Conservation (phyloP, 1,140 invertebrate species). For the Amphibalanus amphitrite region DNA sequence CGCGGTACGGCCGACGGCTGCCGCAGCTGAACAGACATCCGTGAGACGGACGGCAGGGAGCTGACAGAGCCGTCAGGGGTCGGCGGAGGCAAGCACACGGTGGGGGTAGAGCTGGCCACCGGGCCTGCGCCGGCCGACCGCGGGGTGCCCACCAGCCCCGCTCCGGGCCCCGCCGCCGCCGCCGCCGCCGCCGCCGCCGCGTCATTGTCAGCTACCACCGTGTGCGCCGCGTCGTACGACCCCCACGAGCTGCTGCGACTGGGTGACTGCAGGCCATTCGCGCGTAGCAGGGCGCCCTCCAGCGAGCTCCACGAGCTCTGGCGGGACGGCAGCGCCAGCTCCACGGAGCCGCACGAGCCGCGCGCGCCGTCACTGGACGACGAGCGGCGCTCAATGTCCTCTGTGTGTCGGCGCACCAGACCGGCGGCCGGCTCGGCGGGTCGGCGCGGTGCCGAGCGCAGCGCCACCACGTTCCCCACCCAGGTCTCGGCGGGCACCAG, state of each 20-base stretch:
- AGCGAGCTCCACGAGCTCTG: constrained; percentile 2
- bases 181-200: neutral
- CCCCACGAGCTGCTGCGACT: constrained; percentile 61
- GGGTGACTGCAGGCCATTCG: constrained; percentile 8
- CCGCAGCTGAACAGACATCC: neutral
- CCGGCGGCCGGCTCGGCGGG: neutral
- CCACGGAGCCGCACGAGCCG: neutral
- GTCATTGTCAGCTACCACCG: neutral
- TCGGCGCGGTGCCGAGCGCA: neutral
- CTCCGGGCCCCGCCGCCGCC: no score
- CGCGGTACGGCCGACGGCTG: neutral
- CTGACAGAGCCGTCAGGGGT: neutral
- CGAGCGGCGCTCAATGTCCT: constrained; percentile 29
- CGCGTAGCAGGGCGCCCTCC: neutral
- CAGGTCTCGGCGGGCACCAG: neutral
- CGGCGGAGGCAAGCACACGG: neutral
- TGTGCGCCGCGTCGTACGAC: constrained; percentile 37
- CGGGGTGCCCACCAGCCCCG: neutral
- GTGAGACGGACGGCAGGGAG: neutral
- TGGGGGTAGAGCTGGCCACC: neutral
- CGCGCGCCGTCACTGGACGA: constrained; percentile 20
- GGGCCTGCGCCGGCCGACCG: neutral
- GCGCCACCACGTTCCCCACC: neutral
- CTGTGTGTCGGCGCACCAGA: constrained; percentile 38
- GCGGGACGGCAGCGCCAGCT: neutral